A percentile compares a stretch with the other conserved stretches of the same genome.
phyloP scores from a whole-genome alignment of 92 coral and sea anemone genomes.

The Paragorgia papillata region DNA sequence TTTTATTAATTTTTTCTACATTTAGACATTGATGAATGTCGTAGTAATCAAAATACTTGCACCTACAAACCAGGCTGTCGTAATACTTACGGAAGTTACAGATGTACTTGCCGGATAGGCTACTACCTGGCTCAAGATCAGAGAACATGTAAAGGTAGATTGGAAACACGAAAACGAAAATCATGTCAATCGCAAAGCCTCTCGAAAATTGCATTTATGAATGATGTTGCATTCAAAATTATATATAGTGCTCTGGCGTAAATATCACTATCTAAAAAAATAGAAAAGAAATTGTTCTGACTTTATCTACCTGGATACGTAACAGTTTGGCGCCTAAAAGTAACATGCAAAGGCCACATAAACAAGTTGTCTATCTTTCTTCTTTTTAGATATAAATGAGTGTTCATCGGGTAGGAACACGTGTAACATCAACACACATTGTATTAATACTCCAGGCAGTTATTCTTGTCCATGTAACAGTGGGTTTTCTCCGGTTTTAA shows the following conservation, averaged over 20 bases:
- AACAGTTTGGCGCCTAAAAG: no score
- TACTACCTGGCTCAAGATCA: constrained; percentile 56
- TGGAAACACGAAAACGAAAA: no score
- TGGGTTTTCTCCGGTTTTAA: not conserved
- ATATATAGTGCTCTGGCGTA: no score
- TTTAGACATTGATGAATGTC: constrained; percentile 12
- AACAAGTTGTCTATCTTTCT: no score
- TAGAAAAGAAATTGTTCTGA: no score
- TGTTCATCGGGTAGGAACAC: constrained; percentile 33
- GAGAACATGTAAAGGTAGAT: constrained; percentile 47
- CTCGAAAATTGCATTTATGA: no score
- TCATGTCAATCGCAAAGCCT: no score
- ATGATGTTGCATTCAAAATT: no score
- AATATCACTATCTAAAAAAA: no score
- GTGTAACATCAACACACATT: constrained; percentile 30
- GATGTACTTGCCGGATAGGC: constrained; percentile 68
- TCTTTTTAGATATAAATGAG: constrained; percentile 28
- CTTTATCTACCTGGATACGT: no score
- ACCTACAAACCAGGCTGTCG: constrained; percentile 19
- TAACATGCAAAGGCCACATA: no score
- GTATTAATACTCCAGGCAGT: constrained; percentile 33
- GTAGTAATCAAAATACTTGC: not conserved
- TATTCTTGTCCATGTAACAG: constrained; percentile 26
- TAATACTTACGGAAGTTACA: constrained; percentile 51
- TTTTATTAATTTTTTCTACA: no score